Evolutionary conservation across 2,888 invertebrate species (phyloP), one percentile per base, ranked within the genome.

Genomic region (Pardosa pseudoannulata): DNA sequence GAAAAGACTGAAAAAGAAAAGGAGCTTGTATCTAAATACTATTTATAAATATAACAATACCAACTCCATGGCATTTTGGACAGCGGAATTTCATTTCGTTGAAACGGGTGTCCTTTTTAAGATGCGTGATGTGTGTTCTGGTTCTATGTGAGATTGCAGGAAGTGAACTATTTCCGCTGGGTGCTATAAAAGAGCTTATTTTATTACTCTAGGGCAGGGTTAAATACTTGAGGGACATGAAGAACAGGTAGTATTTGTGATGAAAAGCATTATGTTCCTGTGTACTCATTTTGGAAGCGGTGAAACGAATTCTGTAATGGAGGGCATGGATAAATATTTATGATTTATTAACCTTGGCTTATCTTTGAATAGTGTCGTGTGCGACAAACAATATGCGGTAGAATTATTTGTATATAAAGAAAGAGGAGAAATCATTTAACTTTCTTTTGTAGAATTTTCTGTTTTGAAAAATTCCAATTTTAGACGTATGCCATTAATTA

Each of bases 161-260:
- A 56, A 56, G 56, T 56, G 19, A 6, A 23, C 56, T 56, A 56
- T 56, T 56, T 56, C 56, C 56, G 56, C 23, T 23, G 56, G 23
- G 56, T 1, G 56, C 56, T 23, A 56, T 56, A 56, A 56, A 56
- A 56, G 23, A 19, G 7, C 56, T n/a, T n/a, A 56, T 56, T 56
- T 56, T 56, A 56, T 56, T 56, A 56, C 56, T 56, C 23, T 56
- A 23, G 56, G 56, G 56, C 23, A 56, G 56, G 56, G 56, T 56
- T 56, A 56, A 56, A 56, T 56, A 23, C 56, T 56, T 56, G 11
- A 56, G 56, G 56, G 56, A 56, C 56, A 56, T 6, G 23, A 23
- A 56, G 11, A 56, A 56, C 56, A 56, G 56, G 56, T 23, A 56
- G 56, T 56, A 16, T 19, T 56, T 56, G 19, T 23, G 2, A 2